These are phyloP conservation scores for Lamellibrachia satsuma DNA, from an alignment of 2,888 invertebrate species.

Conservation along the genomic window DNA sequence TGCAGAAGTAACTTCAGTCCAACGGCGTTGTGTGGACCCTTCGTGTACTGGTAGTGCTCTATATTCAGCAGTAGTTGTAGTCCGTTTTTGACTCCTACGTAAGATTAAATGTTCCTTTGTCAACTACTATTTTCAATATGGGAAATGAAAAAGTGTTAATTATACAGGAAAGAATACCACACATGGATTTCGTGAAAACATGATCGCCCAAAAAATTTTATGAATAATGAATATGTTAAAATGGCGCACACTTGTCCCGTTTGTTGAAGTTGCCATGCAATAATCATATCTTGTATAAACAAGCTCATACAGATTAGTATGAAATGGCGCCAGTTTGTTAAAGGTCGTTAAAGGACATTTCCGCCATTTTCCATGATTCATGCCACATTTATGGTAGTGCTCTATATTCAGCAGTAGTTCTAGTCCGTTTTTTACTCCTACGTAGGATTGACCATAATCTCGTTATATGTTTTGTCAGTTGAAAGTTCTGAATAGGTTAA, in stretches of 20 bases:
- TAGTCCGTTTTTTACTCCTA: too few species aligned
- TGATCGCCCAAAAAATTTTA: too few species aligned
- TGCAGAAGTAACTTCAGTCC: slow-evolving; percentile 36
- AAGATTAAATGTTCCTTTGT: background rate
- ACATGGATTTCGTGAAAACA: too few species aligned
- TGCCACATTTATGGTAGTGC: too few species aligned
- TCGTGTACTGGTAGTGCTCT: slow-evolving; percentile 42
- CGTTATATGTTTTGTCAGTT: background rate
- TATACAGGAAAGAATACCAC: background rate
- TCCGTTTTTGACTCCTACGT: slow-evolving; percentile 33
- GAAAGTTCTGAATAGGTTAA: background rate
- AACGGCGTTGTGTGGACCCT: slow-evolving; percentile 35
- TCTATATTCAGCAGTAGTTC: too few species aligned
- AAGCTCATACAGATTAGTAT: background rate
- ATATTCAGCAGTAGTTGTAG: slow-evolving; percentile 36
- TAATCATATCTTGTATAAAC: background rate
- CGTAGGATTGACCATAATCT: background rate
- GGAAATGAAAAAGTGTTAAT: background rate
- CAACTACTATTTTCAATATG: background rate
- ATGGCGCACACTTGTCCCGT: background rate
- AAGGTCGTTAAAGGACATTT: too few species aligned
- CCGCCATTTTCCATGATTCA: too few species aligned
- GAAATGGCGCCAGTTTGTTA: too few species aligned
- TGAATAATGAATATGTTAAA: too few species aligned
- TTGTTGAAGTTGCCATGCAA: background rate